Conservation (phyloP, 2,888 invertebrate genomes). For the Amphiduros pacificus region DNA sequence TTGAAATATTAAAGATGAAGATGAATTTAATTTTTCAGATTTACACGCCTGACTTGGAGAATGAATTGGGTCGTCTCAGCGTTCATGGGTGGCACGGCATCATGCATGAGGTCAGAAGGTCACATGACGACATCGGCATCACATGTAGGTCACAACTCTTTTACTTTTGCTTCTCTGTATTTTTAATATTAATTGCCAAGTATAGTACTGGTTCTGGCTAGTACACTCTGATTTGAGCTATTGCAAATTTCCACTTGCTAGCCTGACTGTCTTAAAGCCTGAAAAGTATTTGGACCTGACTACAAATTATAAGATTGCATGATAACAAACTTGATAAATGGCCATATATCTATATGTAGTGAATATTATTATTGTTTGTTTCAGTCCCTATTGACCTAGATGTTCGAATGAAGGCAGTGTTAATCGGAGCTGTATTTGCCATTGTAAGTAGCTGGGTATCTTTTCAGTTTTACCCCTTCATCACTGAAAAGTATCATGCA, state of each 20-base stretch:
- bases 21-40: slow-evolving; percentile 12
- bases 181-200: not conserved
- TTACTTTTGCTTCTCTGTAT: not conserved
- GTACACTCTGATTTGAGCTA: not conserved
- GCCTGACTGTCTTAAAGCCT: not conserved
- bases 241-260: not conserved
- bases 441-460: slow-evolving; percentile 28
- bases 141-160: slow-evolving; percentile 18
- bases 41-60: slow-evolving; percentile 25
- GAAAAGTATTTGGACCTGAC: too few species aligned
- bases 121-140: slow-evolving; percentile 27
- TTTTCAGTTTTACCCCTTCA: too few species aligned
- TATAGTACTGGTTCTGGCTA: not conserved
- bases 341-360: too few species aligned
- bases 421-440: slow-evolving; percentile 26
- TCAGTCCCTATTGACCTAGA: slow-evolving; percentile 32
- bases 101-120: slow-evolving; percentile 33
- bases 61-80: slow-evolving; percentile 29
- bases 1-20: too few species aligned
- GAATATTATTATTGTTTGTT: not conserved
- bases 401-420: slow-evolving; percentile 29
- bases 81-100: slow-evolving; percentile 33
- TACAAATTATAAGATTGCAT: too few species aligned
- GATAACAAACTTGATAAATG: too few species aligned
- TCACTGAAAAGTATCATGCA: too few species aligned